Evolutionary conservation across 2,888 invertebrate genomes (phyloP).

Genomic region (Hypercompe scribonia): DNA sequence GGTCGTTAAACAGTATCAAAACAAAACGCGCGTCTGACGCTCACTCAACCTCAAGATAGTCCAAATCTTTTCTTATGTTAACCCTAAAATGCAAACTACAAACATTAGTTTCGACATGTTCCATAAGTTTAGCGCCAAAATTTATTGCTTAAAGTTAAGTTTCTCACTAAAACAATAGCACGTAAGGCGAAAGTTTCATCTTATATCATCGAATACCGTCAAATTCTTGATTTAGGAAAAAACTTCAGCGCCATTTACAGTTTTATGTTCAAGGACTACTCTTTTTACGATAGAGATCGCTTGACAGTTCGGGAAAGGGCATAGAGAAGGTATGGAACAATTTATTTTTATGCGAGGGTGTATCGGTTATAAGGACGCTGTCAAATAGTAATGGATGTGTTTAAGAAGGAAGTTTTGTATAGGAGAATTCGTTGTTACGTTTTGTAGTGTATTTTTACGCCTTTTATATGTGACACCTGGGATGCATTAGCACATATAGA

Average conservation of each 20-base stretch:
- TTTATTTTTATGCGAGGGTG: slow-evolving; percentile 46
- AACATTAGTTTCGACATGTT: background rate
- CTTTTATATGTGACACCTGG: slow-evolving; percentile 6
- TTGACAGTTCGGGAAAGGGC: slow-evolving; percentile 40
- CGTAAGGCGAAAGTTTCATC: slow-evolving; percentile 17
- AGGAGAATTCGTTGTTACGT: background rate
- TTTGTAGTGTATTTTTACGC: slow-evolving; percentile 6
- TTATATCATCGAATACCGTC: slow-evolving; percentile 24
- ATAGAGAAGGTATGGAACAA: slow-evolving; percentile 37
- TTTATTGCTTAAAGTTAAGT: background rate
- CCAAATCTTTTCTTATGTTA: background rate
- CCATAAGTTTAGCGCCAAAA: slow-evolving; percentile 1
- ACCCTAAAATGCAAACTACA: background rate
- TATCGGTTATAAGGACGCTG: slow-evolving; percentile 42
- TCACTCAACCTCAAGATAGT: background rate
- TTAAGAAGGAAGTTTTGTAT: slow-evolving; percentile 29
- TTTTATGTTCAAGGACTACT: slow-evolving; percentile 48
- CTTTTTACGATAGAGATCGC: slow-evolving; percentile 37
- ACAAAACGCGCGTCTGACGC: background rate
- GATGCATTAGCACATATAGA: slow-evolving; percentile 1
- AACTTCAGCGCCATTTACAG: slow-evolving; percentile 38
- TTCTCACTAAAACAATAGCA: slow-evolving; percentile 25
- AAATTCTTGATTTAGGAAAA: slow-evolving; percentile 46
- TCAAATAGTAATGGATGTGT: slow-evolving; percentile 28
- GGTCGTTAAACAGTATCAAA: no score